Evolutionary conservation across 2,797 vertebrate species (phyloP), one percentile per base, ranked within the genome.

Genomic region (Xiphophorus birchmanni): DNA sequence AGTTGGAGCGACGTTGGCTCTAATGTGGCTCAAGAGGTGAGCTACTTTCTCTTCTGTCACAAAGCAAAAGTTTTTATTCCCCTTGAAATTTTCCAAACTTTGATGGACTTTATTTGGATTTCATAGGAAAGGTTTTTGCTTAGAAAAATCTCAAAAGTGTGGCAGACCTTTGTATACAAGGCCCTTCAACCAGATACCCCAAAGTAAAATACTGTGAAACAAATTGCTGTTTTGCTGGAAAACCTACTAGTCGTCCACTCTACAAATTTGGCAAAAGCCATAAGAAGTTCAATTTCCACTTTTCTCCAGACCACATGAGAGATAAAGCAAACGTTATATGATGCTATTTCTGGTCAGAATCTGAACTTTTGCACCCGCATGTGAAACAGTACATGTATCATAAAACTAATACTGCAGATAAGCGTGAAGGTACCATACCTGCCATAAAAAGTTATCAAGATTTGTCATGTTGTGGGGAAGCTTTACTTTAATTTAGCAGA

Each of bases 11-110:
- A 99, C 98, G 0, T 87, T 99, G 74, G 98, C 97, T 0, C 93
- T 99, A 71, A 97, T 99, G 97, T 99, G 98, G 98, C 93, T 99
- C 74, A 99, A 99, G 91, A 98, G 98, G 98, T 99, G 94, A 96
- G n/a, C 8, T 2, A 10, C 10, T 26, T 58, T 35, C 52, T 71
- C 42, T 52, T 82, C 15, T 73, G n/a, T 75, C 73, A 58, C 9
- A 23, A 42, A 42, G 37, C 3, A 67, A 23, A 67, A 6, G 63
- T 67, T 67, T 10, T 67, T 10, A 35, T 63, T 35, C 15, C 60
- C 29, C 15, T 63, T 18, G 29, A 35, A 63, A 63, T 17, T 42
- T 15, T 42, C 32, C 52, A 71, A 52, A 21, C 13, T n/a, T 44
- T 11, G 17, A 29, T 47, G 8, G 0, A 47, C 17, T 44, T 69